Percentiles rank a stretch among this genome's conserved stretches.
These are phyloP conservation scores for Cistogaster globosa DNA, from an alignment of 2,888 invertebrate genomes.

Conservation along the genomic window DNA sequence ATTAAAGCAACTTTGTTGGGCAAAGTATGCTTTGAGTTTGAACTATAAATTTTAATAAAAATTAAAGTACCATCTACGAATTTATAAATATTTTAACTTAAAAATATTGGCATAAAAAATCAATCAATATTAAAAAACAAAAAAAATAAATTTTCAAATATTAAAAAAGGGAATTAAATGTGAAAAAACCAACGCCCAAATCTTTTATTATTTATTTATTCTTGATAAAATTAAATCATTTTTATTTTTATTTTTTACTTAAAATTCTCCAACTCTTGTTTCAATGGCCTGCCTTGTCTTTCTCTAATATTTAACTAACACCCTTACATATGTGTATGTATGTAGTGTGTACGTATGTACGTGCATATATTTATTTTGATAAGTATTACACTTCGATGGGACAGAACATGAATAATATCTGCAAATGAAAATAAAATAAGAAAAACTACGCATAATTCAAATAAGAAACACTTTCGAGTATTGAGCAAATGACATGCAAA, in stretches of 20 bases:
- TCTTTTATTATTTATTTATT: conserved; percentile 36
- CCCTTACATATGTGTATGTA: not conserved
- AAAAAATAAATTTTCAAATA: conserved; percentile 29
- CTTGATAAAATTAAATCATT: conserved; percentile 44
- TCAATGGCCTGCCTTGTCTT: not conserved
- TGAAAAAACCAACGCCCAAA: conserved; percentile 61
- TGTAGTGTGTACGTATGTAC: not conserved
- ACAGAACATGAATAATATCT: conserved; percentile 35
- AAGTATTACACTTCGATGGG: conserved; percentile 34
- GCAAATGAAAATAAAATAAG: conserved; percentile 46
- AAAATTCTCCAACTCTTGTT: conserved; percentile 11
- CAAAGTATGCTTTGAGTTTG: no score
- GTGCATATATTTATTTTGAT: not conserved
- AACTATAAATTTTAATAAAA: no score
- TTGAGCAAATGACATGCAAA: conserved; percentile 71
- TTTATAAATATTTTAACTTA: no score
- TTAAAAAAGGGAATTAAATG: not conserved
- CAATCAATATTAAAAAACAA: conserved; percentile 28
- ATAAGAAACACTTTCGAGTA: conserved; percentile 60
- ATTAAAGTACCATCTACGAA: no score
- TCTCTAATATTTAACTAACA: not conserved
- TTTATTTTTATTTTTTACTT: conserved; percentile 58
- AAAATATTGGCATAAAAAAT: conserved; percentile 2
- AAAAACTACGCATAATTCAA: conserved; percentile 70
- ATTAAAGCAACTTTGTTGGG: no score